These are phyloP conservation scores for Antechinus stuartii DNA, from an alignment of 2,113 vertebrate species.

Conservation along the genomic window DNA sequence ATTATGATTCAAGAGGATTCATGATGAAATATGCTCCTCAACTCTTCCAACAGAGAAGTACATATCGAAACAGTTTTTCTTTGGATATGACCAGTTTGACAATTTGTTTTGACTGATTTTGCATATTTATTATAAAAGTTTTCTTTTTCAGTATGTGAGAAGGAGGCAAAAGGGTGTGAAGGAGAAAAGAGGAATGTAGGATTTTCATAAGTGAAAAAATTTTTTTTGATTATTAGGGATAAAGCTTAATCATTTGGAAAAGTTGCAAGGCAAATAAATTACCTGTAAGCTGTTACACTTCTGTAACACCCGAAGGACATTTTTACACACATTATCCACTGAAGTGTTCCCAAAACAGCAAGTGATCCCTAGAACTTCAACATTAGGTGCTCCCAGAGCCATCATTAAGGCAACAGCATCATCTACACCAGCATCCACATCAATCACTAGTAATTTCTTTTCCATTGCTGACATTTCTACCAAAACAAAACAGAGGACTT, in stretches of 20 bases:
- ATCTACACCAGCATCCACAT: conserved; percentile 58
- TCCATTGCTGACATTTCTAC: conserved; percentile 3
- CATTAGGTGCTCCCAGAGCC: conserved; percentile 57
- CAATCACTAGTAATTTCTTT: conserved; percentile 58
- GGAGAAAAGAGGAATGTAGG: neutral
- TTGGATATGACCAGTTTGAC: neutral
- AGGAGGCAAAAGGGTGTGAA: neutral
- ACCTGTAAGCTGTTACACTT: conserved; percentile 64
- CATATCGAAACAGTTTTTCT: neutral
- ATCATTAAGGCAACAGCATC: conserved; percentile 73
- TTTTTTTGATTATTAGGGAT: neutral
- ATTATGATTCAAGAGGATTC: neutral
- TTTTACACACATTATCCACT: conserved; percentile 67
- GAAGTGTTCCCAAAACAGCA: conserved; percentile 62
- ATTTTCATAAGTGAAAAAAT: neutral
- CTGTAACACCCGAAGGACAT: conserved; percentile 54
- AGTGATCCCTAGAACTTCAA: conserved; percentile 42
- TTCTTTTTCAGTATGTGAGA: neutral
- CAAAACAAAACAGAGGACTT: neutral
- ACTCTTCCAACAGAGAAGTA: neutral
- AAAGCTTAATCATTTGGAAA: neutral
- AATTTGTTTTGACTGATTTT: neutral
- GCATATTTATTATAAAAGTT: neutral
- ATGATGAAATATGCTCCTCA: neutral
- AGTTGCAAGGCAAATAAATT: neutral